Conservation (phyloP, 2,797 vertebrate species). For the Pyrocephalus nanus region DNA sequence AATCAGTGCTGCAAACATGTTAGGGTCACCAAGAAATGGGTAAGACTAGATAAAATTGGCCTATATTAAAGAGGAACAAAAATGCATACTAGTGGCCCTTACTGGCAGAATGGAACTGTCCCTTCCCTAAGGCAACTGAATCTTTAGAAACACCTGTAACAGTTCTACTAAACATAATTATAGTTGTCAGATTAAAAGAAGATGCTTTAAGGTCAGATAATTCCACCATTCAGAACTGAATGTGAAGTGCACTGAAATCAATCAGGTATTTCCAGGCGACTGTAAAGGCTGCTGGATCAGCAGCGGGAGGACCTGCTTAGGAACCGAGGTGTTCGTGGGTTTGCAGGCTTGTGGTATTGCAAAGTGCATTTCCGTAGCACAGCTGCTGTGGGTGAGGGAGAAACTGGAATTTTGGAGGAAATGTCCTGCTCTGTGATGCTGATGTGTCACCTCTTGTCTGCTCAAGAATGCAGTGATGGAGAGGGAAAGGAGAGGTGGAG, state of each 20-base stretch:
- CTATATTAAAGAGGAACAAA: not conserved
- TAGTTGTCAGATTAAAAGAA: not conserved
- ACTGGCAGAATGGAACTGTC: not conserved
- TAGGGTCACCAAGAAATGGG: not conserved
- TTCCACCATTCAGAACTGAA: not conserved
- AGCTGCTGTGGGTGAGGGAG: not conserved
- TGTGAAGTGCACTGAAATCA: not conserved
- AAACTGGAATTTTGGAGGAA: not conserved
- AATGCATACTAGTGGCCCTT: not conserved
- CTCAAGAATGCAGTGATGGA: accelerated
- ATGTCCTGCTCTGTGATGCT: not conserved
- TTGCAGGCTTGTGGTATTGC: not conserved
- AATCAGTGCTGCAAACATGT: not conserved
- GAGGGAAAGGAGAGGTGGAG: not conserved
- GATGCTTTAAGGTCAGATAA: not conserved
- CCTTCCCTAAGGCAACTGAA: not conserved
- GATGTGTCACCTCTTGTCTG: not conserved
- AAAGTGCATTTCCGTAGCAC: not conserved
- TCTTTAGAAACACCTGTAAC: constrained; percentile 35
- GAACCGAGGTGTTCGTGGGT: not conserved
- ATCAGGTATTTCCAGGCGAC: not conserved
- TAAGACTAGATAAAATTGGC: not conserved
- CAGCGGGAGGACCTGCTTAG: not conserved
- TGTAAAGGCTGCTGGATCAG: not conserved
- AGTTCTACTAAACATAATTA: not conserved